Evolutionary conservation across 2,113 vertebrate genomes (phyloP).

Genomic region (Clinocottus analis): DNA sequence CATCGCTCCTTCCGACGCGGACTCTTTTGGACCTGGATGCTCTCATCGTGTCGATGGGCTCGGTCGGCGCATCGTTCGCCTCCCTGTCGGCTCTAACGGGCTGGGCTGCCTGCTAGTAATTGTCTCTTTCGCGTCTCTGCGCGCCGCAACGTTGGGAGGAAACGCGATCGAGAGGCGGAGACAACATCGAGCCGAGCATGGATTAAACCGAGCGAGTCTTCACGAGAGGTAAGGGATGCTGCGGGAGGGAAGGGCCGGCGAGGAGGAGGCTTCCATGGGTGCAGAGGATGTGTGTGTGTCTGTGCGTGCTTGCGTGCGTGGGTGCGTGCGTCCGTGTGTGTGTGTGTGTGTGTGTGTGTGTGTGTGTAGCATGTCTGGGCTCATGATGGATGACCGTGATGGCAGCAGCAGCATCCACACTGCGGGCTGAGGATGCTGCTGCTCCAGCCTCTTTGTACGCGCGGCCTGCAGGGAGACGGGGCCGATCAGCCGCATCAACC

Average conservation of each 20-base stretch:
- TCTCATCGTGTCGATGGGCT: constrained; percentile 48
- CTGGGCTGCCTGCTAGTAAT: constrained; percentile 35
- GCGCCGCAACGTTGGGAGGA: constrained; percentile 34
- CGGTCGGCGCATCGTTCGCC: constrained; percentile 54
- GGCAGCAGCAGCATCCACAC: constrained; percentile 42
- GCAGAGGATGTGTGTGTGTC: not conserved
- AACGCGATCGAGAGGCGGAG: constrained; percentile 50
- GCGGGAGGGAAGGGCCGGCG: constrained; percentile 14
- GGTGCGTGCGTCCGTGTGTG: constrained; percentile 17
- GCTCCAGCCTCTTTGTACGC: constrained; percentile 63
- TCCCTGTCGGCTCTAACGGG: constrained; percentile 54
- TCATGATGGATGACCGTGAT: constrained; percentile 44
- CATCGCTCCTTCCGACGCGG: not conserved
- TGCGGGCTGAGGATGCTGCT: constrained; percentile 19
- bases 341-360: not conserved
- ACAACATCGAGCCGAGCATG: constrained; percentile 56
- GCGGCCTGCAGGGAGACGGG: constrained; percentile 31
- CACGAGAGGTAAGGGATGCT: constrained; percentile 71
- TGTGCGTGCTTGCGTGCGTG: not conserved
- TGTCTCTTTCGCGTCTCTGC: constrained; percentile 33
- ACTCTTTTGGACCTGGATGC: constrained; percentile 20
- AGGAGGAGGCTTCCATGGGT: constrained; percentile 26
- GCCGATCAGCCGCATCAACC: constrained; percentile 73
- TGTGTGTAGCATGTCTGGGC: constrained; percentile 6
- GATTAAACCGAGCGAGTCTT: constrained; percentile 67